These are phyloP conservation scores for Bubo bubo DNA, from an alignment of 2,113 vertebrate genomes.

Conservation along the genomic window DNA sequence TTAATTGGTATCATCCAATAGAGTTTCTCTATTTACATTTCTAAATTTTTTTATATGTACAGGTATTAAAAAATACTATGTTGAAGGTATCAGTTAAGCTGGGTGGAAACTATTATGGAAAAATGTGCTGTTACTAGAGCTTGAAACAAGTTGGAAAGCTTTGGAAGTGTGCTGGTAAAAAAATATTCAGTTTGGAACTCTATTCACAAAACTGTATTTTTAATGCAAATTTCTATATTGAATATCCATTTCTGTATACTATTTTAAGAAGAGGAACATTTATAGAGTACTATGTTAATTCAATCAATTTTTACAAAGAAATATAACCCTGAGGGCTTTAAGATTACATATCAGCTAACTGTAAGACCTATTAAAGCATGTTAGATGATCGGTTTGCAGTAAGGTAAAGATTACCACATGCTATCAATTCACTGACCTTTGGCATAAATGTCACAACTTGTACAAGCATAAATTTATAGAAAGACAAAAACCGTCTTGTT, in stretches of 20 bases:
- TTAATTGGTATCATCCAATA: background rate
- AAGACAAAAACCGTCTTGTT: background rate
- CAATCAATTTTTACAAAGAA: background rate
- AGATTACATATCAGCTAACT: background rate
- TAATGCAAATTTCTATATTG: background rate
- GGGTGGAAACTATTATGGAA: background rate
- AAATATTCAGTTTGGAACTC: background rate
- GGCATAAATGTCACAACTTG: background rate
- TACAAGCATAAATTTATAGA: background rate
- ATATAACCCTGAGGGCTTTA: background rate
- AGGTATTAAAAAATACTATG: background rate
- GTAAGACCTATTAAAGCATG: background rate
- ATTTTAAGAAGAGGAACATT: background rate
- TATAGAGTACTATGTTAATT: background rate
- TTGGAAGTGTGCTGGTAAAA: background rate
- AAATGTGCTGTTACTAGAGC: background rate
- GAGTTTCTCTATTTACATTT: background rate
- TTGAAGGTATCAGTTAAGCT: background rate
- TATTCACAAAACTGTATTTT: background rate
- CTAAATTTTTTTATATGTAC: background rate
- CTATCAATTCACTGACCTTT: background rate
- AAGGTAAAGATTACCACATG: background rate
- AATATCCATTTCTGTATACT: background rate
- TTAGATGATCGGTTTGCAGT: background rate
- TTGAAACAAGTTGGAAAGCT: background rate